Evolutionary conservation across 2,797 vertebrate genomes (phyloP).

Genomic region (Zonotrichia albicollis): DNA sequence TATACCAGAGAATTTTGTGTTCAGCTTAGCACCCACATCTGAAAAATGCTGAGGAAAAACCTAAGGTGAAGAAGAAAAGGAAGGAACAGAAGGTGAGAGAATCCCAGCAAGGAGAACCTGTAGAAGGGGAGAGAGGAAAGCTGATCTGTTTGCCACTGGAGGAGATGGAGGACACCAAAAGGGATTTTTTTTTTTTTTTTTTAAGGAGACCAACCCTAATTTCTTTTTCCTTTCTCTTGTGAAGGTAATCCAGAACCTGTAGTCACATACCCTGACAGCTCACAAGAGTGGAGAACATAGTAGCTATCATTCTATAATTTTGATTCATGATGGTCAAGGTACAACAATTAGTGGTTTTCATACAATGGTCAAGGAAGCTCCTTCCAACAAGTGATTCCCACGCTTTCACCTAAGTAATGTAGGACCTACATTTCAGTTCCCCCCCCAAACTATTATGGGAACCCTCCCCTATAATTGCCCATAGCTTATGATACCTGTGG

Average conservation of each 20-base stretch:
- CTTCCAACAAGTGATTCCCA: background rate
- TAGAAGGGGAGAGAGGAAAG: background rate
- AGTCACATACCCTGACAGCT: background rate
- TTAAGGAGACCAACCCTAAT: background rate
- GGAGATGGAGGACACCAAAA: background rate
- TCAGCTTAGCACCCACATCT: accelerated
- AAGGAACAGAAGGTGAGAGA: background rate
- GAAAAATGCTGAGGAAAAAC: background rate
- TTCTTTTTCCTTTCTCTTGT: background rate
- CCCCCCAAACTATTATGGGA: background rate
- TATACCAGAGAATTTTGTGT: background rate
- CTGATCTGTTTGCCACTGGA: background rate
- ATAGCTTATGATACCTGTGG: background rate
- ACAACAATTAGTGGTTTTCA: background rate
- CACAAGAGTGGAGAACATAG: background rate
- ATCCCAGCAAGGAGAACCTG: background rate
- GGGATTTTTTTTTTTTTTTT: background rate
- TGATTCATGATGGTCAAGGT: background rate
- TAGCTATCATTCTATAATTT: background rate
- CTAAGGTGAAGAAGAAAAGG: background rate
- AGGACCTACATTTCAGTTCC: background rate
- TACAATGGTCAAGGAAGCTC: background rate
- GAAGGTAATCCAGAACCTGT: background rate
- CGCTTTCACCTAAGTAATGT: background rate
- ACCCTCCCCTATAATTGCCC: background rate